These are phyloP conservation scores for Typhlichthys subterraneus DNA, from an alignment of 2,797 vertebrate species.

Conservation along the genomic window DNA sequence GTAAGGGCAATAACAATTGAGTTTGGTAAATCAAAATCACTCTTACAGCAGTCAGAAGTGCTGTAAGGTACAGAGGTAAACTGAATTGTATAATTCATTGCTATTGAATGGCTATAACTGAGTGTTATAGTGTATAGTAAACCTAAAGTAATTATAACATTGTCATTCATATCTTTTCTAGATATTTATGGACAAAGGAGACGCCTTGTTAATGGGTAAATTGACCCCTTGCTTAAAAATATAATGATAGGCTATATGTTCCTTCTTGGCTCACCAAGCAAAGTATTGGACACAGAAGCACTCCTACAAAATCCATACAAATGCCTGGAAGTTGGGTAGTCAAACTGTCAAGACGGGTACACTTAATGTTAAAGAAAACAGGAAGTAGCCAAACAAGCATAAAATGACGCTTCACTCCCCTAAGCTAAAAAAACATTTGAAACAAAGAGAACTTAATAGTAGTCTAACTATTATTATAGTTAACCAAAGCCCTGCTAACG, in stretches of 20 bases:
- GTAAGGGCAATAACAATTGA: no score
- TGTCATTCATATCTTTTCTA: neutral
- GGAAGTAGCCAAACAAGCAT: slow-evolving; percentile 62
- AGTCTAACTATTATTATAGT: slow-evolving; percentile 24
- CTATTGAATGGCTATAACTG: no score
- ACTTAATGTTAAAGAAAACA: slow-evolving; percentile 47
- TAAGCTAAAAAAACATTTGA: slow-evolving; percentile 38
- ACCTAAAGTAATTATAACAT: no score
- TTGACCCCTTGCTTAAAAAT: slow-evolving; percentile 6
- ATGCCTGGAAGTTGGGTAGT: slow-evolving; percentile 21
- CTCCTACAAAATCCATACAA: slow-evolving; percentile 22
- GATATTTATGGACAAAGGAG: slow-evolving; percentile 10
- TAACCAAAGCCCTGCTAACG: slow-evolving; percentile 26
- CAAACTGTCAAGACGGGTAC: slow-evolving; percentile 33
- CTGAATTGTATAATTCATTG: no score
- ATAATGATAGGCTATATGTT: slow-evolving; percentile 20
- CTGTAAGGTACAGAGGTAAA: no score
- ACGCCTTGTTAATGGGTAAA: slow-evolving; percentile 5
- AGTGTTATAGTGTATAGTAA: no score
- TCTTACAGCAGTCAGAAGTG: no score
- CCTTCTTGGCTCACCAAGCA: slow-evolving; percentile 15
- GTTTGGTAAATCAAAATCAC: no score
- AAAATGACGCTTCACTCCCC: slow-evolving; percentile 42
- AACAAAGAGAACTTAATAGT: slow-evolving; percentile 38
- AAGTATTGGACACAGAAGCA: slow-evolving; percentile 17